Base-by-base conservation (phyloP, 2,113 vertebrate genomes). In the Charadrius vociferus region DNA sequence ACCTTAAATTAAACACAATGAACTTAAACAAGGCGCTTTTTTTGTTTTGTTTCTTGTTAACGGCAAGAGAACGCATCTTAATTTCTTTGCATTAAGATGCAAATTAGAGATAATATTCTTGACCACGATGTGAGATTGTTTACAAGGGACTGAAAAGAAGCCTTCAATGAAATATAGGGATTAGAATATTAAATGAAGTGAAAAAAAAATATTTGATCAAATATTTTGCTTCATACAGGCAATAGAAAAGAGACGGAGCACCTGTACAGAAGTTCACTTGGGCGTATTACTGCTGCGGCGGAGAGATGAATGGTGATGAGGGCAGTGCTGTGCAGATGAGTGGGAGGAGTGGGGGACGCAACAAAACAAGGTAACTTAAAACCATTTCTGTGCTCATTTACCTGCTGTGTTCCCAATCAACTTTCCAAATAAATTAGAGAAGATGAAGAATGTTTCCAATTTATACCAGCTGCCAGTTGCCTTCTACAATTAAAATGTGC, bases 261-360 rank as follows among this genome's bases (percentile, higher is more conserved):
- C 91, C 91, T 89, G 71, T 32, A 58, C 3, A 29, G 56, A 56
- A 73, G 79, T 73, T 92, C n/a, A 53, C 26, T 77, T 70, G 17
- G 30, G 36, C 4, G 0, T 14, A 3, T 82, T 52, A 18, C 32
- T 88, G 75, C 72, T 3, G 7, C 18, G 50, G 24, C 49, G 50
- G 71, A 26, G 72, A 81, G 75, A 91, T 62, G 86, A 67, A 92
- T 73, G 86, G 50, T 0, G 0, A 18, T 12, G 59, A 71, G 41
- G 13, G 53, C 86, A 81, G 93, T 3, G 72, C 71, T 66, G 86
- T 10, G 82, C 94, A 95, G 80, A 95, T 86, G 95, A 94, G 88
- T 92, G 74, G 88, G 93, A 97, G 92, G 79, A 79, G 72, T 36
- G 10, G n/a, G 45, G 86, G 59, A 94, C 81, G 88, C 34, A n/a